Conservation (phyloP, 1,140 invertebrate species). For the Orussus abietinus region DNA sequence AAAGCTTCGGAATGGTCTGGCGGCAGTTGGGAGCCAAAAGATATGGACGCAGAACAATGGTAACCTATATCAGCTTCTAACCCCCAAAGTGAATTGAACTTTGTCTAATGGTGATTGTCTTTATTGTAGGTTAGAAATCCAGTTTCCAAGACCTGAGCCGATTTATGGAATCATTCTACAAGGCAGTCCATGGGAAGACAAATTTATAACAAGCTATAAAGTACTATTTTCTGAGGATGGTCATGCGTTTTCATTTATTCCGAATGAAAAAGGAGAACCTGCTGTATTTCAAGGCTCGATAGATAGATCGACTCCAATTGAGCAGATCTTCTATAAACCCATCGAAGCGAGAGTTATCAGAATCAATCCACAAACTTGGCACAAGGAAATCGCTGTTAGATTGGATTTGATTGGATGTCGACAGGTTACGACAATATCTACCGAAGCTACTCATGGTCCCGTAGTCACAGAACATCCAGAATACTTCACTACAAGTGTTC, state of each 20-base stretch:
- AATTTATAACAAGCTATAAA: conserved; percentile 73
- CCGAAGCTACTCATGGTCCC: too few relatives aligned
- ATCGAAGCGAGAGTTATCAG: conserved; percentile 70
- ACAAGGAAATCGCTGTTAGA: conserved; percentile 67
- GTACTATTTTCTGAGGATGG: conserved; percentile 68
- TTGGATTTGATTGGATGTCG: conserved; percentile 78
- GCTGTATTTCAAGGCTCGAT: conserved; percentile 71
- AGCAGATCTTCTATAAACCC: conserved; percentile 64
- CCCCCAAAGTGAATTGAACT: background rate
- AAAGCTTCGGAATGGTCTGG: conserved; percentile 25
- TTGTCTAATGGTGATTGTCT: too few relatives aligned
- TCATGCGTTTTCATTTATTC: conserved; percentile 55
- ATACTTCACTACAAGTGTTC: too few relatives aligned
- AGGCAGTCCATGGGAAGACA: conserved; percentile 62
- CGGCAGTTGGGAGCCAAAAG: conserved; percentile 64
- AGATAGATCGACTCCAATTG: conserved; percentile 56
- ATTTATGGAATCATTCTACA: conserved; percentile 70
- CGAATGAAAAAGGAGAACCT: conserved; percentile 36
- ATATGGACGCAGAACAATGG: conserved; percentile 27
- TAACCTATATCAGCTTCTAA: conserved; percentile 2
- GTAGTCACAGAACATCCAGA: too few relatives aligned
- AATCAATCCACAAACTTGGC: conserved; percentile 72
- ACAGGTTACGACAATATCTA: too few relatives aligned
- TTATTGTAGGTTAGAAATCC: conserved; percentile 58
- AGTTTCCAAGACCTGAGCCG: conserved; percentile 59